A percentile compares a stretch with the other conserved stretches of the same genome.
These are phyloP conservation scores for Calonectris borealis DNA, from an alignment of 2,113 vertebrate species.

Conservation along the genomic window DNA sequence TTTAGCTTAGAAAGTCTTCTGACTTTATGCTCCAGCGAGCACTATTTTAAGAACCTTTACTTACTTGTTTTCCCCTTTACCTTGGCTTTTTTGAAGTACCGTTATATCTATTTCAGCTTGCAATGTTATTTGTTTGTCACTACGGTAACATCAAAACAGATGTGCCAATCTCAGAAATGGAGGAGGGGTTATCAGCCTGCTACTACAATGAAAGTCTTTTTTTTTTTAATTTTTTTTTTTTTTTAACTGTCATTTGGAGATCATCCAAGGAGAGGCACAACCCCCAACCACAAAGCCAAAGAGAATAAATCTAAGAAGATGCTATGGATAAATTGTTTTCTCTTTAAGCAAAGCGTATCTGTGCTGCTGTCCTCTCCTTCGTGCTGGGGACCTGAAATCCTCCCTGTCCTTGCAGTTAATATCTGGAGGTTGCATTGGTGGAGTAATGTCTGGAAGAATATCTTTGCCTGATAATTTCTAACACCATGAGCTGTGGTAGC, in stretches of 20 bases:
- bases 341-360: neutral
- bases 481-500: neutral
- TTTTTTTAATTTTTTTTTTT: too few relatives aligned
- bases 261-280: neutral
- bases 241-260: neutral
- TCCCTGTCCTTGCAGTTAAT: neutral
- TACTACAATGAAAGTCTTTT: neutral
- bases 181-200: neutral
- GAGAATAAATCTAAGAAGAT: neutral
- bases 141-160: neutral
- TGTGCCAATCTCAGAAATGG: fast-evolving
- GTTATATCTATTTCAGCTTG: neutral
- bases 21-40: neutral
- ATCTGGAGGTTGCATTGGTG: fast-evolving
- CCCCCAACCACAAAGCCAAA: neutral
- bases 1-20: neutral
- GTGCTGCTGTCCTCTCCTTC: neutral
- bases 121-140: neutral
- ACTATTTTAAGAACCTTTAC: neutral
- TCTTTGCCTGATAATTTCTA: neutral
- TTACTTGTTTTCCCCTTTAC: neutral
- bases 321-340: neutral
- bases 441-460: neutral
- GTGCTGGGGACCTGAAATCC: neutral
- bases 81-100: neutral